Evolutionary conservation across 1,140 invertebrate genomes (phyloP), one percentile per base, ranked within the genome.

Genomic region (Halictus rubicundus): DNA sequence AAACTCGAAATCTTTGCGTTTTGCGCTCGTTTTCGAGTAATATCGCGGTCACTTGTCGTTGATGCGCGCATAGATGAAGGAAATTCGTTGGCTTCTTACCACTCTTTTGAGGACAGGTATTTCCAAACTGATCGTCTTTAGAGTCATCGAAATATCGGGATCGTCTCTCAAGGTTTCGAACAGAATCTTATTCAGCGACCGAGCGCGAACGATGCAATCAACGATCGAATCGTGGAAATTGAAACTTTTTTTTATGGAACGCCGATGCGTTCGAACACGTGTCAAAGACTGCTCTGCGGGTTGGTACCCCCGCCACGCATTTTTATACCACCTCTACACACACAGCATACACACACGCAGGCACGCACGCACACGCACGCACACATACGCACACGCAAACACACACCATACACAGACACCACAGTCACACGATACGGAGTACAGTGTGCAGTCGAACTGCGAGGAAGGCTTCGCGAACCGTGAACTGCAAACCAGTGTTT

Each of bases 201-300:
- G 49, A 19, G 49, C 1, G 1, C 49, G 16, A 19, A 52, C 49
- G 19, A 52, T 16, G 14, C 16, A 52, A 52, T 1, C 14, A 19
- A 46, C 7, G 21, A 14, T 4, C n/a, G 6, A 54, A 16, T 25
- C n/a, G 32, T n/a, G 3, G 21, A n/a, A 52, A 21, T 21, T n/a
- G 21, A 2, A 57, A 39, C 14, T 39, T 66, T 75, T 66, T 75
- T 75, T 52, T 61, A 16, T 25, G 52, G 39, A 78, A 37, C 66
- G 21, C 27, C 68, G 65, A 37, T 65, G 61, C 65, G 61, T 76
- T 54, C 69, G 57, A 83, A 78, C 88, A 89, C 83, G 86, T 89
- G 88, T 79, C 54, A 75, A 81, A 89, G 82, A 88, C 84, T 88
- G 81, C n/a, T 78, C 60, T 72, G 69, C 72, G 79, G 82, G 84